Base-by-base conservation (phyloP, 2,888 invertebrate genomes). In the Oligia fasciuncula region DNA sequence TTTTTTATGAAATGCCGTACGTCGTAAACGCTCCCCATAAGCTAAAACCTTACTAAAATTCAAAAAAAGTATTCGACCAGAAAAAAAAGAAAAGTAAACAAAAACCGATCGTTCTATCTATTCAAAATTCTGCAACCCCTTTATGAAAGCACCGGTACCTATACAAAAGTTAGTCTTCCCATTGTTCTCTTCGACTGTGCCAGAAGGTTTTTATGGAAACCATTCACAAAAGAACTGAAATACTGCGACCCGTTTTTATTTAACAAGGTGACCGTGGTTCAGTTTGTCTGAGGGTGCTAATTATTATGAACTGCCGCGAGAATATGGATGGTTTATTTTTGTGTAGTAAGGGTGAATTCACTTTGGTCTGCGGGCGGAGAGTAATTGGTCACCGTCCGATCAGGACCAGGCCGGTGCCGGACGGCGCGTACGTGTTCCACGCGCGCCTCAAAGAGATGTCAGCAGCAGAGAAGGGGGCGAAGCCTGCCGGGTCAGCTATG, bases 121-220 rank as follows among this genome's bases (percentile, higher is more conserved):
- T 19, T 82, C 46, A 0, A 14, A 40, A 51, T 11, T 85, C 89
- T 91, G 35, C 54, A 69, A 63, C 65, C 63, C 80, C 84, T 87
- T 90, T 89, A 91, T 90, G 90, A 89, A 90, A 89, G 89, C 90
- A 74, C 76, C 76, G 79, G 85, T 85, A 29, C 29, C 29, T 29
- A 88, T 83, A 90, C 88, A 90, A 89, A 90, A 91, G 92, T 91
- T 91, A 83, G 85, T 89, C 87, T 90, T 85, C 76, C 88, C 72
- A 84, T 89, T 88, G 90, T 90, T 90, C 84, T 80, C 79, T 54
- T 80, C 70, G 76, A 71, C 77, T 75, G 80, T 82, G 76, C 71
- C 73, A 76, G 79, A 63, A 80, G 40, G 73, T 85, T 89, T 89
- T 83, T 83, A 86, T 87, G 89, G 43, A 81, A 87, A 81, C 54